A percentile compares a stretch with the other conserved stretches of the same genome.
Conservation (phyloP, 2,888 invertebrate species). For the Diabrotica balteata region DNA sequence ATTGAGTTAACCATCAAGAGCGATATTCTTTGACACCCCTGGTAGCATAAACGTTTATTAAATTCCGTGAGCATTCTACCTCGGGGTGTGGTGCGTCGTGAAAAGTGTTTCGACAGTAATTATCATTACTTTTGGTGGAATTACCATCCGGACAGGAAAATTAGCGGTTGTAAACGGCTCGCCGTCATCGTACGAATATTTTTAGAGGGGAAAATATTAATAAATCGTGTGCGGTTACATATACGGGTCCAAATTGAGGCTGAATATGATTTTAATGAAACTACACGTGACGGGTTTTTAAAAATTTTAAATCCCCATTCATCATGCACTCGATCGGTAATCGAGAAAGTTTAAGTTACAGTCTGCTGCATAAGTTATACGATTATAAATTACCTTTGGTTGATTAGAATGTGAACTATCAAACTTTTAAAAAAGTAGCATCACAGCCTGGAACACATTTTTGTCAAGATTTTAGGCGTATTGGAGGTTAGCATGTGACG, state of each 20-base stretch:
- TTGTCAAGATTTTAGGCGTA: no score
- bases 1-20: no score
- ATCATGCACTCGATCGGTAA: slow-evolving; percentile 10
- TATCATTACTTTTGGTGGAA: slow-evolving; percentile 32
- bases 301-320: slow-evolving; percentile 30
- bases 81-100: slow-evolving; percentile 21
- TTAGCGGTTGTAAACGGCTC: slow-evolving; percentile 21
- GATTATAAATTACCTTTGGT: background rate
- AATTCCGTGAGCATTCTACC: slow-evolving; percentile 21
- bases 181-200: slow-evolving; percentile 17
- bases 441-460: no score
- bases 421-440: no score
- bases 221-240: slow-evolving; percentile 20
- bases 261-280: slow-evolving; percentile 30
- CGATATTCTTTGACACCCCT: slow-evolving; percentile 10
- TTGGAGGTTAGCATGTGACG: background rate
- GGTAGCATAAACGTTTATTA: slow-evolving; percentile 24
- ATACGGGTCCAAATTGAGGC: slow-evolving; percentile 30
- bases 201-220: slow-evolving; percentile 21
- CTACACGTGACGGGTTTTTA: slow-evolving; percentile 26
- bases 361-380: background rate
- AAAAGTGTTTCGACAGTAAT: slow-evolving; percentile 26
- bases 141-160: slow-evolving; percentile 31
- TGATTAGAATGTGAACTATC: no score
- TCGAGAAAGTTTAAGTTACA: background rate